Evolutionary conservation across 2,113 vertebrate species (phyloP).

Genomic region (Chaetodon auriga): DNA sequence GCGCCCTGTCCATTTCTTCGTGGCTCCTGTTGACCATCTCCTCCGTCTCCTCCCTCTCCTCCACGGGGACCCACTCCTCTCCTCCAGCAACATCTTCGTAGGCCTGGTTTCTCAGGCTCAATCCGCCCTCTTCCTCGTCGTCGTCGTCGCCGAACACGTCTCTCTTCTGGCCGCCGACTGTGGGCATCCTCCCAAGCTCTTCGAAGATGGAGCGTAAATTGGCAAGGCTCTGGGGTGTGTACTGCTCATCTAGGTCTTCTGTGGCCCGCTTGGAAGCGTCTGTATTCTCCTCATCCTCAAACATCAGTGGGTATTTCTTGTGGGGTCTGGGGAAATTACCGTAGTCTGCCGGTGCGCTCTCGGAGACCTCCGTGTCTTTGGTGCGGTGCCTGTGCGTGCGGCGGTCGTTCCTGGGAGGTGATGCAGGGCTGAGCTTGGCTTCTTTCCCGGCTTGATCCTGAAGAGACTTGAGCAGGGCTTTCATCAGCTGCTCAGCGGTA

Average conservation of each 20-base stretch:
- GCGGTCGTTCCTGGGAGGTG: conserved; percentile 82
- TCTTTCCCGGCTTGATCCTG: conserved; percentile 89
- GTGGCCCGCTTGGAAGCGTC: conserved; percentile 94
- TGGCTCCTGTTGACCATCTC: conserved; percentile 92
- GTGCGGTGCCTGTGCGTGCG: conserved; percentile 80
- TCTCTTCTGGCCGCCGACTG: conserved; percentile 84
- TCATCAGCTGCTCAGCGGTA: conserved; percentile 90
- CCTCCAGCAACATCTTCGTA: conserved; percentile 95
- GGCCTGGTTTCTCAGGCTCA: conserved; percentile 90
- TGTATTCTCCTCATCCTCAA: conserved; percentile 91
- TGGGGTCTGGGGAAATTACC: conserved; percentile 88
- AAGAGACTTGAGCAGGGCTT: conserved; percentile 89
- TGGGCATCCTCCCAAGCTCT: conserved; percentile 92
- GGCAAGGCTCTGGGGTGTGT: conserved; percentile 95
- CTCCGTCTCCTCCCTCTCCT: conserved; percentile 94
- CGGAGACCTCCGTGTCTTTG: conserved; percentile 82
- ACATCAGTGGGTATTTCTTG: conserved; percentile 88
- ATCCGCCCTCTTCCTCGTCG: conserved; percentile 88
- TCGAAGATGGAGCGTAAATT: conserved; percentile 96
- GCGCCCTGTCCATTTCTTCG: conserved; percentile 88
- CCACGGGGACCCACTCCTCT: conserved; percentile 96
- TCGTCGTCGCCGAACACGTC: conserved; percentile 85
- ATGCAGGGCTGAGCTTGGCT: conserved; percentile 70
- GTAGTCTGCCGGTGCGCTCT: conserved; percentile 83
- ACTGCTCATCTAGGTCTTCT: conserved; percentile 96